phyloP scores from a whole-genome alignment of 2,888 invertebrate genomes.

The Dolomedes plantarius region DNA sequence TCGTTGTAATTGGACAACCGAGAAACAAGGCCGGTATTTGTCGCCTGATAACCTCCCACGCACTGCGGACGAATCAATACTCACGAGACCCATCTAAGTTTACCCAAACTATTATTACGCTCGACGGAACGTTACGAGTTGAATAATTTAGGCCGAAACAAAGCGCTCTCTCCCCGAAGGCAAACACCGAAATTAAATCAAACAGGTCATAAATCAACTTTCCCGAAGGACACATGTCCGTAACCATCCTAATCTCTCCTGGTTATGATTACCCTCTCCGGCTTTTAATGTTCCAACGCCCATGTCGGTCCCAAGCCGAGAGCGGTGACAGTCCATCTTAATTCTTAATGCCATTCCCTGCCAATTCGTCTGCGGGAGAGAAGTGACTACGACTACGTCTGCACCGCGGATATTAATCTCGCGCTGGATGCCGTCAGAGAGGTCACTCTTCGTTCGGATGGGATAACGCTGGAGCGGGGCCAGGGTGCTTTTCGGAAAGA shows the following conservation, averaged over 20 bases:
- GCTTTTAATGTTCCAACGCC: background rate
- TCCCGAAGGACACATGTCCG: background rate
- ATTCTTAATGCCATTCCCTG: background rate
- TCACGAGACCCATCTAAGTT: no score
- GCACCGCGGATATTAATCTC: background rate
- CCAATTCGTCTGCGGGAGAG: background rate
- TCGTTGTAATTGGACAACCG: no score
- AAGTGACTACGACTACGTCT: background rate
- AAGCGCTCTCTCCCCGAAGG: no score
- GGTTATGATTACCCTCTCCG: background rate
- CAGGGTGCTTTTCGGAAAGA: background rate
- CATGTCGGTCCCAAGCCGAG: background rate
- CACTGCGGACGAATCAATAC: no score
- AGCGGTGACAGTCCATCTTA: background rate
- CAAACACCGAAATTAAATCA: background rate
- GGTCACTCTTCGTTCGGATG: background rate
- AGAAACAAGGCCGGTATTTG: no score
- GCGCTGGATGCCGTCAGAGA: background rate
- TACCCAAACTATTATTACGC: no score
- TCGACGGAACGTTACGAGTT: no score
- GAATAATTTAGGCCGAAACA: no score
- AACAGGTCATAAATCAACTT: background rate
- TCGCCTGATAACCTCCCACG: no score
- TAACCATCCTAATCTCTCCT: background rate
- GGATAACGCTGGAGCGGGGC: background rate